Base-by-base conservation (phyloP, 2,888 invertebrate species). In the Lepetodrilus schrolli region DNA sequence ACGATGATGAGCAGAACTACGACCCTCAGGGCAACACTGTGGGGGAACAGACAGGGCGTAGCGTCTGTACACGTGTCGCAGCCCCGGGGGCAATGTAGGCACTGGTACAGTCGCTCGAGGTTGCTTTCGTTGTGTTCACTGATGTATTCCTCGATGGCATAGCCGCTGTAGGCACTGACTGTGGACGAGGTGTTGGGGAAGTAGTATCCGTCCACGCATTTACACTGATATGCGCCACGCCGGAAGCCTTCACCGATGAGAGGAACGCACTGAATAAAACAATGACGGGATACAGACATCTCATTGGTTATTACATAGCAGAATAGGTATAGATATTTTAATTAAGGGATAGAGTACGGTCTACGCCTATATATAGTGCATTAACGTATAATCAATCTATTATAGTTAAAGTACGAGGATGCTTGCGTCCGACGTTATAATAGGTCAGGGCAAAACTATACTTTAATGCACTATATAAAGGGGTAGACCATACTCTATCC, bases 11-110 rank as follows among this genome's bases (percentile, higher is more conserved):
- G 65, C 0, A 84, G 26, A 17, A 83, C 70, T 2, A 87, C 70
- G n/a, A 78, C 26, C 4, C 86, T 37, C 10, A 87, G 43, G 2
- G 75, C 72, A 8, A 77, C 65, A 36, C 78, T 81, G 51, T 78
- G 73, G 34, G 82, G 71, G 74, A 80, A 83, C 36, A 89, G 77
- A 75, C 89, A 89, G 0, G 89, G 88, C 0, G 86, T 83, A 26
- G 74, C 78, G 70, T 88, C 88, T 1, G 80, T 80, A 73, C 89
- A 89, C 10, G 80, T 83, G 66, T 84, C 86, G 80, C 89, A 89
- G 8, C 87, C 88, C 17, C 79, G 80, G 10, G 85, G 80, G 78
- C 89, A 89, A 36, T 66, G 72, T 36, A 80, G 30, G 72, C 89
- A 89, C 65, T 77, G 78, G 74, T 82, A 88, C 74, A 66, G 70